Percentiles rank a stretch among this genome's conserved stretches.
These are phyloP conservation scores for Drosophila fulvimacula DNA, from an alignment of 2,888 invertebrate genomes.

Conservation along the genomic window DNA sequence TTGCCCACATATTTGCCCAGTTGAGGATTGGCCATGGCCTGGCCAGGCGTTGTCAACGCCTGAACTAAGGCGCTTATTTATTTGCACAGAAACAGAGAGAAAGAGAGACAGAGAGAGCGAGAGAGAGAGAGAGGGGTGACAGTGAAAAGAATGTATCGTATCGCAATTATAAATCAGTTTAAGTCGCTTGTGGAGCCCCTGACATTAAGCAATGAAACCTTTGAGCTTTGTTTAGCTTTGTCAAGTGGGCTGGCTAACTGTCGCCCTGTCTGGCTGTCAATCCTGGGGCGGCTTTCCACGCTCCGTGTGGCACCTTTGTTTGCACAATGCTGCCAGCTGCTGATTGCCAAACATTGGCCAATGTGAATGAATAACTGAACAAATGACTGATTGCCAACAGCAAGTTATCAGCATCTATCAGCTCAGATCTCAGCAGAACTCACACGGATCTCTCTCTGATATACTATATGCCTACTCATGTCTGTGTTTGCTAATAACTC, in stretches of 20 bases:
- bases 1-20: slow-evolving; percentile 57
- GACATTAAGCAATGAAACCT: slow-evolving; percentile 81
- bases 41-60: slow-evolving; percentile 68
- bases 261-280: slow-evolving; percentile 38
- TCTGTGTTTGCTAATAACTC: slow-evolving; percentile 81
- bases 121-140: neutral
- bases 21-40: slow-evolving; percentile 23
- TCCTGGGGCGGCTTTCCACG: slow-evolving; percentile 68
- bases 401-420: slow-evolving; percentile 47
- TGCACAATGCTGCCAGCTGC: slow-evolving; percentile 52
- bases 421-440: slow-evolving; percentile 44
- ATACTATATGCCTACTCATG: slow-evolving; percentile 21
- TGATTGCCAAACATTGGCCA: slow-evolving; percentile 65
- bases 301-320: slow-evolving; percentile 78
- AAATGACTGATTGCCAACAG: slow-evolving; percentile 67
- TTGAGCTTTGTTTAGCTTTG: slow-evolving; percentile 72
- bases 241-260: slow-evolving; percentile 55
- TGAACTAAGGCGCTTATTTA: slow-evolving; percentile 79
- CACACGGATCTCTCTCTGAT: slow-evolving; percentile 31
- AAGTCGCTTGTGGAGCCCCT: slow-evolving; percentile 73
- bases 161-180: slow-evolving; percentile 83
- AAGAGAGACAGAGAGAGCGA: neutral
- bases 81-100: slow-evolving; percentile 50
- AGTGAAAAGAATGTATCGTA: slow-evolving; percentile 66
- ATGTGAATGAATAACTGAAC: slow-evolving; percentile 60